Conservation (phyloP, 2,888 invertebrate species). For the Morpho deidamia region DNA sequence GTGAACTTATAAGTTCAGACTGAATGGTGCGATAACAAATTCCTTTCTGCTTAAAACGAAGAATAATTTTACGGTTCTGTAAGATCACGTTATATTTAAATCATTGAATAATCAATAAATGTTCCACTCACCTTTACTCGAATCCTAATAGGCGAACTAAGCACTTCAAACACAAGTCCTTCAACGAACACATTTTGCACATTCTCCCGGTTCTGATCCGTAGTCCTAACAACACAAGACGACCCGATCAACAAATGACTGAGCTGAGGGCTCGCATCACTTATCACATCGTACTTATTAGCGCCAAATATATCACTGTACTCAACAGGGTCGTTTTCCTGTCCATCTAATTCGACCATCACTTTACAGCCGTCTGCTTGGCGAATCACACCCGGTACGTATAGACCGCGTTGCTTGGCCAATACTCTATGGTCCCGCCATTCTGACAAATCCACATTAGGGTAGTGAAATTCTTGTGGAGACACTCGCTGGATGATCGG, state of each 20-base stretch:
- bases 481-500: constrained; percentile 69
- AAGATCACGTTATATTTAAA: too few species aligned
- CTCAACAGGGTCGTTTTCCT: constrained; percentile 82
- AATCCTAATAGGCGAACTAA: constrained; percentile 67
- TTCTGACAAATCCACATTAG: constrained; percentile 90
- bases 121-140: constrained; percentile 62
- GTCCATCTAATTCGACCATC: constrained; percentile 89
- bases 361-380: constrained; percentile 84
- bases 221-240: constrained; percentile 88
- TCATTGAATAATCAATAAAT: background rate
- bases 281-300: constrained; percentile 91
- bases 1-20: too few species aligned
- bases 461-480: constrained; percentile 78
- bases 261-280: constrained; percentile 93
- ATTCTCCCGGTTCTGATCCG: constrained; percentile 75
- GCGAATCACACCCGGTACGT: constrained; percentile 93
- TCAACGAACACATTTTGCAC: constrained; percentile 89
- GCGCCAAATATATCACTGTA: constrained; percentile 88
- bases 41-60: too few species aligned
- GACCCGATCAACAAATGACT: constrained; percentile 89
- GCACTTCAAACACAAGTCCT: constrained; percentile 84
- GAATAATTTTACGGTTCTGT: too few species aligned
- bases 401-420: constrained; percentile 89
- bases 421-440: constrained; percentile 96
- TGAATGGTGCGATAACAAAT: too few species aligned